Conservation (phyloP, 2,113 vertebrate genomes). For the Microcebus tavaratra region DNA sequence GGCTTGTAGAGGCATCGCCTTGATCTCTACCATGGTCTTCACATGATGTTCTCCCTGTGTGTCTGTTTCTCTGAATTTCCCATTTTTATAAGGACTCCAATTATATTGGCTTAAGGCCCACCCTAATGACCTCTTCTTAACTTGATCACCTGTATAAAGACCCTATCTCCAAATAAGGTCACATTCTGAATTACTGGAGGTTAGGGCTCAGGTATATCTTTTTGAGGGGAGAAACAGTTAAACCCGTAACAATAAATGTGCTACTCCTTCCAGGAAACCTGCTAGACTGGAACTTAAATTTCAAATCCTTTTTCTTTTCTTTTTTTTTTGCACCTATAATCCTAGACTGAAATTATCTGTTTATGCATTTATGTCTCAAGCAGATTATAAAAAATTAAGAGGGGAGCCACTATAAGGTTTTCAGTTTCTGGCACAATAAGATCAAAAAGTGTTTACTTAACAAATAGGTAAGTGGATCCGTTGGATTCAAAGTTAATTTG, state of each 20-base stretch:
- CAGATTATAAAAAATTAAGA: not conserved
- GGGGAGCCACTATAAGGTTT: not conserved
- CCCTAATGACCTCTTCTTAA: not conserved
- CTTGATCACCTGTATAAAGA: not conserved
- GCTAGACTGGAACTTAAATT: not conserved
- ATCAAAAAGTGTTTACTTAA: not conserved
- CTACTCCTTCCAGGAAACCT: not conserved
- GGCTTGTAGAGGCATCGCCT: not conserved
- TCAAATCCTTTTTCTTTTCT: not conserved
- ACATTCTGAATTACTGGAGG: not conserved
- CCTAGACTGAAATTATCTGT: not conserved
- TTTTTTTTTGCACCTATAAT: not conserved
- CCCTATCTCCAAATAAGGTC: not conserved
- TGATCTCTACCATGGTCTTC: not conserved
- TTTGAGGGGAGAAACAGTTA: not conserved
- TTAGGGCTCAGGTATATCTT: not conserved
- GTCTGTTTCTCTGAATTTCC: not conserved
- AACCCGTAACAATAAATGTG: not conserved
- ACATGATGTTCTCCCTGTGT: too few species aligned
- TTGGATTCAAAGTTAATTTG: not conserved
- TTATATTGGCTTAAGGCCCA: not conserved
- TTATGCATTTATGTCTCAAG: not conserved
- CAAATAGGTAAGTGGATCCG: not conserved
- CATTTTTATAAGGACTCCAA: not conserved
- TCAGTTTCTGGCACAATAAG: not conserved